Evolutionary conservation across 2,113 vertebrate genomes (phyloP).

Genomic region (Bubo blakistoni): DNA sequence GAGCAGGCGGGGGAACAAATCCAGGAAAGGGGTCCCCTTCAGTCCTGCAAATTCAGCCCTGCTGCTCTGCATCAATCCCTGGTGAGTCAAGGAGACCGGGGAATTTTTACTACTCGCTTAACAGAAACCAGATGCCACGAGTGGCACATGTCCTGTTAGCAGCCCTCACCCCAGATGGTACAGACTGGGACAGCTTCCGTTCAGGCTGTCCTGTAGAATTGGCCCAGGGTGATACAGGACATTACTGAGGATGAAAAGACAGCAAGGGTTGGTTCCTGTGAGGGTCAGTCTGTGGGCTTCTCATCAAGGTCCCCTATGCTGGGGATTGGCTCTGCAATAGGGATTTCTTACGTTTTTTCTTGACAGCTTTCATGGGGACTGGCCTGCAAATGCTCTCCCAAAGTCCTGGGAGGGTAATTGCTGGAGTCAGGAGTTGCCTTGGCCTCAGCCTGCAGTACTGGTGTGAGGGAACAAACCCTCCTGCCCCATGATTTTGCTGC

Average conservation of each 20-base stretch:
- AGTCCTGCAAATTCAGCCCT: background rate
- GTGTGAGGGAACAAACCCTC: background rate
- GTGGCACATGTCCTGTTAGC: background rate
- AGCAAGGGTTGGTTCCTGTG: rapidly evolving
- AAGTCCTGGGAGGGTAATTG: background rate
- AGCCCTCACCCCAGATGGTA: background rate
- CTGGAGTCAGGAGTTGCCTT: background rate
- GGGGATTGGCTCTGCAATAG: background rate
- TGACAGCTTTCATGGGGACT: background rate
- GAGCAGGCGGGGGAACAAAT: background rate
- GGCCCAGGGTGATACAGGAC: background rate
- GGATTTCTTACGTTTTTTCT: background rate
- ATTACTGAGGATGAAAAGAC: rapidly evolving
- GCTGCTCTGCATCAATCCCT: background rate
- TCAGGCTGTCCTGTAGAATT: background rate
- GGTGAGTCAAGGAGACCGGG: background rate
- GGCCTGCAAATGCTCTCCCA: background rate
- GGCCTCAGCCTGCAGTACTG: rapidly evolving
- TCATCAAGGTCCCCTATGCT: rapidly evolving
- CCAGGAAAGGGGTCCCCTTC: background rate
- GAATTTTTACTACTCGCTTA: conserved; percentile 31
- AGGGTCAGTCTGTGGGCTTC: background rate
- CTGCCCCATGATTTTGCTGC: background rate
- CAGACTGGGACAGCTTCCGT: background rate
- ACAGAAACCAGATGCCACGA: conserved; percentile 5